These are phyloP conservation scores for Tragopan temminckii DNA, from an alignment of 2,797 vertebrate genomes.

Conservation along the genomic window DNA sequence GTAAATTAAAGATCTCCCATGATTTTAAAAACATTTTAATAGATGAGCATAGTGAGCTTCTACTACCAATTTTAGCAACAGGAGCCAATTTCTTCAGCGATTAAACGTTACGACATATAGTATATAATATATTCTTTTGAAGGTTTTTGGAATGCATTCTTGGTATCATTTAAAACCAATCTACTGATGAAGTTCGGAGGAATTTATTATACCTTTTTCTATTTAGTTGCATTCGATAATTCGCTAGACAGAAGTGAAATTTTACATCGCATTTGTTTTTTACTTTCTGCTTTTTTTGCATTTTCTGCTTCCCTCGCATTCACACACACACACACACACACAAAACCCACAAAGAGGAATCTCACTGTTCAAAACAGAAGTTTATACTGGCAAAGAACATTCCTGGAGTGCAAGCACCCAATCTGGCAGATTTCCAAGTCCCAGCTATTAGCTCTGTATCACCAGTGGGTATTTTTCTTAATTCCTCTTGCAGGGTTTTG, in stretches of 20 bases:
- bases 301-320: neutral
- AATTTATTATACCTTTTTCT: neutral
- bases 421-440: neutral
- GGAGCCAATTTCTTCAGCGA: slow-evolving; percentile 1
- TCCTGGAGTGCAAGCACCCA: slow-evolving; percentile 54
- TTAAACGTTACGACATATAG: slow-evolving; percentile 22
- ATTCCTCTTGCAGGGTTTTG: neutral
- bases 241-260: neutral
- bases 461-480: slow-evolving; percentile 10
- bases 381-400: slow-evolving; percentile 49
- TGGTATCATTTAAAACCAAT: slow-evolving; percentile 8
- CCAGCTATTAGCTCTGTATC: slow-evolving; percentile 5
- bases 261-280: slow-evolving; percentile 1
- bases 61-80: slow-evolving; percentile 4
- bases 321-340: neutral
- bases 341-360: slow-evolving; percentile 7
- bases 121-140: neutral
- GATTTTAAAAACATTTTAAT: neutral
- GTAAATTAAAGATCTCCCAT: neutral
- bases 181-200: neutral
- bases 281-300: neutral
- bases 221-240: neutral
- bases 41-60: neutral
- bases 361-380: slow-evolving; percentile 35
- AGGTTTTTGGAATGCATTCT: neutral